phyloP scores from a whole-genome alignment of 2,797 vertebrate species.

The Hydrolagus colliei region DNA sequence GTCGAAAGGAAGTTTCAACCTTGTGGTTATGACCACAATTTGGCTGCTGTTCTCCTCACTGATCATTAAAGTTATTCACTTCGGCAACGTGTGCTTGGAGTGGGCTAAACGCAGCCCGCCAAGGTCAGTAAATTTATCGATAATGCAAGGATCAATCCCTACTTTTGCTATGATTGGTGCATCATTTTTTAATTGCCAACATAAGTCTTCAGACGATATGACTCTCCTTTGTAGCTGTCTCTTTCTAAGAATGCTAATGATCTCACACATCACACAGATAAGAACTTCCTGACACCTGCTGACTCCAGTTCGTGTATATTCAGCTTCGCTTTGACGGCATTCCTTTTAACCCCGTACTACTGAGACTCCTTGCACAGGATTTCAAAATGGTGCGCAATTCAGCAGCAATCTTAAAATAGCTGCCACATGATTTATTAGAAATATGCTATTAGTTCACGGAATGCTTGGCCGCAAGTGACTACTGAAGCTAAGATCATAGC shows the following conservation, averaged over 20 bases:
- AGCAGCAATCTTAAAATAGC: background rate
- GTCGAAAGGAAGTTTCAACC: background rate
- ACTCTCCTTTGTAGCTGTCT: constrained; percentile 18
- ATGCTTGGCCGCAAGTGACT: no score
- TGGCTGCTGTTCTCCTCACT: background rate
- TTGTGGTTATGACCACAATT: constrained; percentile 15
- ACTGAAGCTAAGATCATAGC: no score
- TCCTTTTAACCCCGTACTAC: background rate
- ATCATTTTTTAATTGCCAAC: constrained; percentile 20
- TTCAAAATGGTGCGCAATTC: background rate
- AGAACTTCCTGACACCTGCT: constrained; percentile 28
- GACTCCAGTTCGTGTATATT: background rate
- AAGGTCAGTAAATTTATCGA: no score
- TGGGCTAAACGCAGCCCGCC: no score
- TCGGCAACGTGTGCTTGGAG: no score
- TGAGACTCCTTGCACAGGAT: background rate
- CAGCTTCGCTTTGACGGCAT: background rate
- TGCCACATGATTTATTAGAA: no score
- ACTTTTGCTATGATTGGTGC: background rate
- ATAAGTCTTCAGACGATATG: constrained; percentile 12
- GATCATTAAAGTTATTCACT: no score
- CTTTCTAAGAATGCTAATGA: constrained; percentile 31
- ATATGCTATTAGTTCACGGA: no score
- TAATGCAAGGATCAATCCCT: no score
- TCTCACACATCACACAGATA: constrained; percentile 25